Evolutionary conservation across 2,888 invertebrate species (phyloP).

Genomic region (Oscheius sp.): DNA sequence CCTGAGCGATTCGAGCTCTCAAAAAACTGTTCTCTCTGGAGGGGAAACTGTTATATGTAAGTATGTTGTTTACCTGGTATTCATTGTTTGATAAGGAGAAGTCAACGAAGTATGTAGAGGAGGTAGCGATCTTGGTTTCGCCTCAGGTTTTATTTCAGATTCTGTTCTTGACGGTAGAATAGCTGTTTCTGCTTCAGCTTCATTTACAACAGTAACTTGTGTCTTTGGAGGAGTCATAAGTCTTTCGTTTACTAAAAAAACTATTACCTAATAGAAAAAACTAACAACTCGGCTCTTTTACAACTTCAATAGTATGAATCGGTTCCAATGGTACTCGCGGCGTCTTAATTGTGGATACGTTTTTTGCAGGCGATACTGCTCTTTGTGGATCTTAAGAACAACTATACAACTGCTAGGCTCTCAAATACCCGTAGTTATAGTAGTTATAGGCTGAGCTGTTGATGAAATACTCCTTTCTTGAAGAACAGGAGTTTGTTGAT

Average conservation of each 20-base stretch:
- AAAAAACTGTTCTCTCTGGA: slow-evolving; percentile 49
- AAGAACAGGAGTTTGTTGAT: background rate
- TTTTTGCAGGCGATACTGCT: too few relatives aligned
- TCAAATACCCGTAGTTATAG: too few relatives aligned
- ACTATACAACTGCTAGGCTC: too few relatives aligned
- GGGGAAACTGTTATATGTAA: background rate
- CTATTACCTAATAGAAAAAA: background rate
- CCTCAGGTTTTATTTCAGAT: background rate
- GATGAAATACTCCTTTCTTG: slow-evolving; percentile 18
- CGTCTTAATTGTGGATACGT: too few relatives aligned
- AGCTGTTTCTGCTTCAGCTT: slow-evolving; percentile 9
- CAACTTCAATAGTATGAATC: too few relatives aligned
- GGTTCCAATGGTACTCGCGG: too few relatives aligned
- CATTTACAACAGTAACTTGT: slow-evolving; percentile 15
- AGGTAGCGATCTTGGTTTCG: background rate
- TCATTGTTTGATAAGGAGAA: slow-evolving; percentile 32
- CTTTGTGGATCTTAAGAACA: background rate
- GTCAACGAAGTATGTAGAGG: background rate
- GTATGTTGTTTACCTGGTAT: slow-evolving; percentile 31
- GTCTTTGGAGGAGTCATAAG: background rate
- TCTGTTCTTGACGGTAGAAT: background rate
- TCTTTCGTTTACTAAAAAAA: background rate
- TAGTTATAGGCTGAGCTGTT: too few relatives aligned
- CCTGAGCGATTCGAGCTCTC: slow-evolving; percentile 39
- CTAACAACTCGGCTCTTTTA: background rate